Evolutionary conservation across 2,797 vertebrate species (phyloP).

Genomic region (Pangasius djambal): DNA sequence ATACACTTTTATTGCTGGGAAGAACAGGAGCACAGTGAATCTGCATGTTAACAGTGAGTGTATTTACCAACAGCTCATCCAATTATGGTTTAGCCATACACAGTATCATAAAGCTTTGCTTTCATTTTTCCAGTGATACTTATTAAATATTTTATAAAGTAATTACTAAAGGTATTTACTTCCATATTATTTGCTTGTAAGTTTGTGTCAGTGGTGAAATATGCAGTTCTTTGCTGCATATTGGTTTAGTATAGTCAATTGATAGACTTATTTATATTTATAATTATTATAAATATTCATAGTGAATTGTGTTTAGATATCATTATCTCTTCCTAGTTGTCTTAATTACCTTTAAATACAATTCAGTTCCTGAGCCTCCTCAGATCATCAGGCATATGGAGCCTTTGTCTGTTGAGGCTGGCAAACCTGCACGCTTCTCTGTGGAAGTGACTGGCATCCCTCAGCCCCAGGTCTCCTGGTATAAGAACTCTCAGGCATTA

Average conservation of each 20-base stretch:
- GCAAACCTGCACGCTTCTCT: slow-evolving; percentile 93
- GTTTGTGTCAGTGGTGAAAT: neutral
- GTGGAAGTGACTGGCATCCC: slow-evolving; percentile 87
- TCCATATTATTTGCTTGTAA: neutral
- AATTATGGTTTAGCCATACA: neutral
- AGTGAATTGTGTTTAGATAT: neutral
- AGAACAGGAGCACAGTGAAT: slow-evolving; percentile 81
- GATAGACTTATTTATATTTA: no score
- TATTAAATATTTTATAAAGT: neutral
- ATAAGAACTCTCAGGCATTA: slow-evolving; percentile 91
- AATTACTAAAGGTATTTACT: neutral
- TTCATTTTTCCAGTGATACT: neutral
- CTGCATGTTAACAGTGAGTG: slow-evolving; percentile 80
- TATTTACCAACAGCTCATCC: neutral
- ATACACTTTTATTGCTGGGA: slow-evolving; percentile 87
- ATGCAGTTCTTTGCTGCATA: neutral
- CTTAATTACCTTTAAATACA: slow-evolving; percentile 40
- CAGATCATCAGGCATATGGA: slow-evolving; percentile 89
- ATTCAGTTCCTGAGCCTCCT: slow-evolving; percentile 89
- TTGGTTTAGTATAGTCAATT: neutral
- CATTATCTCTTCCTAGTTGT: neutral
- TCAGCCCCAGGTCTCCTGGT: slow-evolving; percentile 91
- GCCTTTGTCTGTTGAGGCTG: slow-evolving; percentile 87
- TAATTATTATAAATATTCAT: neutral
- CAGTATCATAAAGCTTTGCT: neutral